Base-by-base conservation (phyloP, 2,113 vertebrate species). In the Epinephelus moara region DNA sequence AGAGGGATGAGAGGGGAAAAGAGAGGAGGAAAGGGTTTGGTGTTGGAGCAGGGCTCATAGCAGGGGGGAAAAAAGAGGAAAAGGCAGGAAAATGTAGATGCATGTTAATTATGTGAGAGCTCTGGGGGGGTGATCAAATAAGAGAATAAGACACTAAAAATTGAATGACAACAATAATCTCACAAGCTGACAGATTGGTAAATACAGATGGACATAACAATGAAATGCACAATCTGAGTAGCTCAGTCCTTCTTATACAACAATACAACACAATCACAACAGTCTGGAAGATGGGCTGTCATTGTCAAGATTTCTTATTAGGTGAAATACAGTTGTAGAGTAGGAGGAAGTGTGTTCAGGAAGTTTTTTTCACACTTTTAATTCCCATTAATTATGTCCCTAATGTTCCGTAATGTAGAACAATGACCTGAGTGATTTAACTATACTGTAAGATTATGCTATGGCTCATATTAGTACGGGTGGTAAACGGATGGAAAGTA, bases 121-220 rank as follows among this genome's bases (percentile, higher is more conserved):
- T 21, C 61, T 15, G 68, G 75, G 23, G 40, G 45, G 80, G 59
- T 89, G 80, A 89, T 86, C 87, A 80, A 87, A 89, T 85, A 81
- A 75, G 70, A 72, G 71, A 89, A 88, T 79, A 85, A 79, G 68
- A 88, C n/a, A 17, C 25, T 70, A 73, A 79, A 90, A 71, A 87
- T 64, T 81, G 88, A 92, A 82, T 72, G 86, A 88, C 85, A 86
- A 73, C 64, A 89, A 85, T 88, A 89, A 92, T 91, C 85, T 67
- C 71, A 60, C 79, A 83, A 89, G 91, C 82, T 87, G 86, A 91
- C 90, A 80, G 61, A 82, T 86, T 72, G 81, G 86, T 81, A 92
- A 91, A 89, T 88, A 92, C 89, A 93, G 90, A 90, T 80, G 92
- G 90, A 90, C 85, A 85, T 70, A 70, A 83, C 76, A 85, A 82